Base-by-base conservation (phyloP, 2,888 invertebrate species). In the Phoenoteleia sp. region DNA sequence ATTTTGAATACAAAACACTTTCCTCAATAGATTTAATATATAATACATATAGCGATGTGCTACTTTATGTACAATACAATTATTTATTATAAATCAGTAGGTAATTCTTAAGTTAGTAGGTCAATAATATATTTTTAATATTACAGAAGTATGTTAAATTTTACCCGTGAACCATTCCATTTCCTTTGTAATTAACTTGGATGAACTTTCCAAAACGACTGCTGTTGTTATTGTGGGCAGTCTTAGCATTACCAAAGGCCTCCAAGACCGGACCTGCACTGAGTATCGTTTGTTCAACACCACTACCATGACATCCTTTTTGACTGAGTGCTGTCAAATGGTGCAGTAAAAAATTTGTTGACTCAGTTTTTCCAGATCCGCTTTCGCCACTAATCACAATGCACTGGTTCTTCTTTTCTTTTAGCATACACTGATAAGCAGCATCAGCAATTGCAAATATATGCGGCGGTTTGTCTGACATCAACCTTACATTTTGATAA, bases 181-280 rank as follows among this genome's bases (percentile, higher is more conserved):
- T 99, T 94, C 99, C 99, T 93, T 98, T 98, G 94, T 99, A 99
- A 94, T 98, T 98, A 89, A 99, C 98, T 95, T 99, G 99, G 89
- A 99, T 99, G 94, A 99, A 99, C 94, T 99, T 99, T 64, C 99
- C 99, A 94, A 99, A 99, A 86, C 99, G 95, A 95, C 98, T 98
- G 66, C 98, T 98, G 94, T 99, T 99, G 94, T 99, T 99, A 94
- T 99, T 99, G 93, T 99, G 99, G 2, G 99, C 98, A 33, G 99
- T 99, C 95, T 99, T 99, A 0, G 99, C 99, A 94, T 99, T 99
- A n/a, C 99, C 99, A 94, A 99, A 99, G 5, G 99, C 99, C 95
- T 99, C 99, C 56, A 99, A 94, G 52, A 99, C 99, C 2, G 99
- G 99, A 9, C 99, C 99, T 29, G 99, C 99, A 92, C 98, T 98